A percentile compares a stretch with the other conserved stretches of the same genome.
Conservation (phyloP, 2,797 vertebrate species). For the Emydoidea blandingii region DNA sequence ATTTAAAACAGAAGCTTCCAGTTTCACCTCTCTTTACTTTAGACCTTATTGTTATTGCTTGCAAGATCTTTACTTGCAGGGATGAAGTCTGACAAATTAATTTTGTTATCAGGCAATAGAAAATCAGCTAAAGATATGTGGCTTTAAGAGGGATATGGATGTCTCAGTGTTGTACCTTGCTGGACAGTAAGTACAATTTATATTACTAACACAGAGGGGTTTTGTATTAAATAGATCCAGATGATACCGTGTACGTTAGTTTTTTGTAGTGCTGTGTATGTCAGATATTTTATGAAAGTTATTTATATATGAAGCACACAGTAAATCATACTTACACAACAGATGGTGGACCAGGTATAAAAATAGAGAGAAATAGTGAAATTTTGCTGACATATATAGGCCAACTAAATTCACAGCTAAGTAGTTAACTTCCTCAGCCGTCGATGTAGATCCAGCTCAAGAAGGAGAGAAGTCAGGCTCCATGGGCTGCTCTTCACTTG, state of each 20-base stretch:
- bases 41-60: conserved; percentile 57
- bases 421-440: neutral
- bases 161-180: conserved; percentile 82
- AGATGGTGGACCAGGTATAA: neutral
- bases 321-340: neutral
- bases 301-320: neutral
- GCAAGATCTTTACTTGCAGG: conserved; percentile 36
- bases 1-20: conserved; percentile 21
- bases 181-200: conserved; percentile 80
- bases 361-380: neutral
- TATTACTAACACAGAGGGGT: neutral
- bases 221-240: conserved; percentile 14
- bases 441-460: neutral
- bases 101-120: conserved; percentile 80
- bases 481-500: conserved; percentile 35
- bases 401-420: neutral
- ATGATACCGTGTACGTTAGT: neutral
- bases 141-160: conserved; percentile 80
- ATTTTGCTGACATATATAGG: accelerated
- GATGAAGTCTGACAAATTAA: conserved; percentile 60
- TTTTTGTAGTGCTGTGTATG: neutral
- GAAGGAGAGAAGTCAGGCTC: neutral
- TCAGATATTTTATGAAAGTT: neutral
- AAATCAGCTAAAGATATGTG: conserved; percentile 76
- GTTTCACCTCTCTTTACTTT: conserved; percentile 38